Evolutionary conservation across 2,888 invertebrate genomes (phyloP), one percentile per base, ranked within the genome.

Genomic region (Trachelus iudaicus): DNA sequence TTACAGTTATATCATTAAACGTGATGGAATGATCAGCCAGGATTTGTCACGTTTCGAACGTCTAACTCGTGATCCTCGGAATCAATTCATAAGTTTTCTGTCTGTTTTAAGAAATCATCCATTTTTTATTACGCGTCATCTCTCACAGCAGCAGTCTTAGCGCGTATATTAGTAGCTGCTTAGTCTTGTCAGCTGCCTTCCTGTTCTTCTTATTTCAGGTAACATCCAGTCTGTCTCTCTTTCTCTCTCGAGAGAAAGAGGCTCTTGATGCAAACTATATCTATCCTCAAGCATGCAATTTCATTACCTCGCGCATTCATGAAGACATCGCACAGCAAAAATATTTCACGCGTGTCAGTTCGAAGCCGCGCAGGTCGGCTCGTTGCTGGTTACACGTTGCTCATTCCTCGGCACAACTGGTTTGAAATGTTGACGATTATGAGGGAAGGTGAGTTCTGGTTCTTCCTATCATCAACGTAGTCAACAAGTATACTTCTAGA

Each of bases 361-460:
- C 40, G 15, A 40, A 15, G 23, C 56, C 56, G 56, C 56, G 56
- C 56, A 56, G 56, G 56, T 56, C 56, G 56, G 56, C 56, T 56
- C 56, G 56, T 56, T 56, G 40, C 9, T 23, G 40, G 40, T 56
- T 56, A 56, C 40, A 56, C 40, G 40, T 56, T 56, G 56, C 56
- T 56, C 56, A 56, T 80, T 80, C 76, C 78, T 78, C 77, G 76
- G 37, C 73, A 34, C 76, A 78, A 82, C 85, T 83, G 83, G 83
- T 83, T 87, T 82, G 76, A 78, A 82, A 84, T 79, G 79, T 79
- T 81, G 83, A 83, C 83, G 83, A 85, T 85, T 84, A 84, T 79
- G 79, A 79, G 80, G 75, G 78, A 76, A 33, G 73, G 76, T 74
- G 73, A 56, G 56, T 56, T 56, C 56, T 56, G 56, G 56, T 56